Percentiles rank a stretch among this genome's conserved stretches.
Conservation (phyloP, 2,888 invertebrate species). For the Craniophora ligustri region DNA sequence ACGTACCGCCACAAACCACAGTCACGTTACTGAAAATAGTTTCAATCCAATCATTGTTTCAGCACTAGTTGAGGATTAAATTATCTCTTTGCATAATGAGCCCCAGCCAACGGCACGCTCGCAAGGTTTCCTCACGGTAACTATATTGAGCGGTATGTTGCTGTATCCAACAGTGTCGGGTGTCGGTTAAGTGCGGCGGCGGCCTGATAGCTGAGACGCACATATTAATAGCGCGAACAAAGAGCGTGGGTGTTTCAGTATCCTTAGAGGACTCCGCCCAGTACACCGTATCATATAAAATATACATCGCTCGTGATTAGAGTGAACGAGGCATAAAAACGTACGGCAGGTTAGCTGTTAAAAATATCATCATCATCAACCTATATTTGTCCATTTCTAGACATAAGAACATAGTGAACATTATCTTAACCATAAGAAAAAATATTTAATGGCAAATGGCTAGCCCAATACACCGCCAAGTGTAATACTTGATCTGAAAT, state of each 20-base stretch:
- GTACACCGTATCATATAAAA: background rate
- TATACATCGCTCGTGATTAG: too few species aligned
- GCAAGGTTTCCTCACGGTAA: background rate
- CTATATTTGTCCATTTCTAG: too few species aligned
- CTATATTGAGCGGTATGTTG: constrained; percentile 5
- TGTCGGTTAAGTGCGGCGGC: constrained; percentile 31
- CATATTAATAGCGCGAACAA: constrained; percentile 14
- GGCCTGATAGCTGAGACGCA: constrained; percentile 2
- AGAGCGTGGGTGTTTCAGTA: constrained; percentile 6
- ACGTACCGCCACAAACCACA: too few species aligned
- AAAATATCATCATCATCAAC: too few species aligned
- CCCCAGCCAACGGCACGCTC: background rate
- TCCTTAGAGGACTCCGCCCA: background rate
- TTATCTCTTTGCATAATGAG: background rate
- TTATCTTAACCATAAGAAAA: too few species aligned
- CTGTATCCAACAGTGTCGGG: constrained; percentile 15
- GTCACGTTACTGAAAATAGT: background rate
- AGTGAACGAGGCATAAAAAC: too few species aligned
- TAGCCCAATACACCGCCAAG: too few species aligned
- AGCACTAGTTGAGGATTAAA: background rate
- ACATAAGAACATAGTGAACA: too few species aligned
- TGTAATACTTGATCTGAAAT: too few species aligned
- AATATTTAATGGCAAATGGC: too few species aligned
- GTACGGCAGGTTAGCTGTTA: too few species aligned
- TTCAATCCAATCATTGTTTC: background rate